Evolutionary conservation across 1,140 invertebrate genomes (phyloP).

Genomic region (Bombus polaris): DNA sequence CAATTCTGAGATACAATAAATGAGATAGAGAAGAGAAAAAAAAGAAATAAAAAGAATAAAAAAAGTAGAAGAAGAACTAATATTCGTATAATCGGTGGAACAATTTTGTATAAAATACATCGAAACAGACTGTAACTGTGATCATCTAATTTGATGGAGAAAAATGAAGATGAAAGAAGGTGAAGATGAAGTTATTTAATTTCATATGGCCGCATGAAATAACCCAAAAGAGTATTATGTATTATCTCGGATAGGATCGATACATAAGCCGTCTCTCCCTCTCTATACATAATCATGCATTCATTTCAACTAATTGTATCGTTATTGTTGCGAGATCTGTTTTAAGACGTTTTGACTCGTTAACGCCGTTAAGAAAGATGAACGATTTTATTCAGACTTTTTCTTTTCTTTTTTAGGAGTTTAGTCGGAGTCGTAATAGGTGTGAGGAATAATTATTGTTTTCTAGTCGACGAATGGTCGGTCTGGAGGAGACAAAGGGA

Average conservation of each 20-base stretch:
- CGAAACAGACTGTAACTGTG: conserved; percentile 54
- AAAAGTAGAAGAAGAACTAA: not conserved
- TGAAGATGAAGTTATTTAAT: conserved; percentile 55
- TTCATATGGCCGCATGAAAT: conserved; percentile 44
- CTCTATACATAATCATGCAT: not conserved
- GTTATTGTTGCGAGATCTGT: not conserved
- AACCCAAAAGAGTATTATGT: conserved; percentile 16
- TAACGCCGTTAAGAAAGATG: not conserved
- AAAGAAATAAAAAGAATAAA: not conserved
- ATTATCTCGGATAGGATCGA: conserved; percentile 41
- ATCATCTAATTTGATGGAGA: conserved; percentile 42
- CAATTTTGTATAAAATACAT: conserved; percentile 57
- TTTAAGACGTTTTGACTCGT: not conserved
- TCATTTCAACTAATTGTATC: not conserved
- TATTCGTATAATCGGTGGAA: conserved; percentile 57
- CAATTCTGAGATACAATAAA: conserved; percentile 66
- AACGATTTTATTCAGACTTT: not conserved
- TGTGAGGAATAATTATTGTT: not conserved
- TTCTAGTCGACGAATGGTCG: conserved; percentile 17
- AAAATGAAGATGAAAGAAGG: conserved; percentile 1
- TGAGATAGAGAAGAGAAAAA: not conserved
- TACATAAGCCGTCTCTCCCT: conserved; percentile 11
- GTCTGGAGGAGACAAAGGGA: not conserved
- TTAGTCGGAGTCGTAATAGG: not conserved
- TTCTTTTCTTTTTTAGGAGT: not conserved